Conservation (phyloP, 2,113 vertebrate species). For the Passer domesticus region DNA sequence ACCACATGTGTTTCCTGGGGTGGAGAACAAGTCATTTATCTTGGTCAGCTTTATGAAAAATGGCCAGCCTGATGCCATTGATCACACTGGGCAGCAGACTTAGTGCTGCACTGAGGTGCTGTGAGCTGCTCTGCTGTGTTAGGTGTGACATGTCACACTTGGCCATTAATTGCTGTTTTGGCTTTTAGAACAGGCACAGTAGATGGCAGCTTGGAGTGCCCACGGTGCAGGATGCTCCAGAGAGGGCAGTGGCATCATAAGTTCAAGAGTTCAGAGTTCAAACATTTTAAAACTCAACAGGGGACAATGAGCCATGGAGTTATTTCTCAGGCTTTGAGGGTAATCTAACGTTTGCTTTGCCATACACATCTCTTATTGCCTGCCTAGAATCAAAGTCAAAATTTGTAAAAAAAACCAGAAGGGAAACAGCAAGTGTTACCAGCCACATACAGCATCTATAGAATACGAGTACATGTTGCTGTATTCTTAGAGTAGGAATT, state of each 20-base stretch:
- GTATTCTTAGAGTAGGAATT: neutral
- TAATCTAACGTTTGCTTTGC: neutral
- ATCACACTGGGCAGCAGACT: neutral
- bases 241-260: neutral
- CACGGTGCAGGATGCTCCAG: fast-evolving
- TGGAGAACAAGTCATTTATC: neutral
- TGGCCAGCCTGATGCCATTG: neutral
- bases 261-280: neutral
- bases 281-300: neutral
- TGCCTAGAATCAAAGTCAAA: neutral
- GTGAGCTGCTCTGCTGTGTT: neutral
- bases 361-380: neutral
- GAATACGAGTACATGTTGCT: neutral
- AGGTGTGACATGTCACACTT: neutral
- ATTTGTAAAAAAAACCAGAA: neutral
- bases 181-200: neutral
- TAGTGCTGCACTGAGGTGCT: neutral
- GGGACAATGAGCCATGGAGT: neutral
- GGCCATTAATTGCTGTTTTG: neutral
- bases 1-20: neutral
- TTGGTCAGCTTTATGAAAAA: neutral
- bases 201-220: neutral
- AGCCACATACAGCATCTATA: neutral
- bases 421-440: neutral
- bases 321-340: neutral